Conservation (phyloP, 2,797 vertebrate genomes). For the Semaprochilodus insignis region DNA sequence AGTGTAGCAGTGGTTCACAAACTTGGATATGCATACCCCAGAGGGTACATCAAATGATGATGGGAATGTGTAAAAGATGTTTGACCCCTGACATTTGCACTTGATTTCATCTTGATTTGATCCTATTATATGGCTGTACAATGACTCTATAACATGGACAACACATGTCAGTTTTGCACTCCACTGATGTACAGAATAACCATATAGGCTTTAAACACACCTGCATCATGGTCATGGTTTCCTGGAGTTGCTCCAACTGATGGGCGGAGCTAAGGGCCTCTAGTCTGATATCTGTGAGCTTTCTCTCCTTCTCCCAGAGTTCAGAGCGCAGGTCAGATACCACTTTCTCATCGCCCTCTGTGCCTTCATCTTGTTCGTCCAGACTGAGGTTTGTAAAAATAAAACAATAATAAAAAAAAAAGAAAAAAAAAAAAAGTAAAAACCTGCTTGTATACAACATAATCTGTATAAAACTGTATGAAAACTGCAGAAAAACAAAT, state of each 20-base stretch:
- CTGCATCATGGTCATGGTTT: slow-evolving; percentile 98
- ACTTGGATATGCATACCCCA: too few relatives aligned
- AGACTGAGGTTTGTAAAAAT: slow-evolving; percentile 71
- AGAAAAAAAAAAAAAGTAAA: not conserved
- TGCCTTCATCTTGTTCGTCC: slow-evolving; percentile 74
- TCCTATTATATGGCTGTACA: too few relatives aligned
- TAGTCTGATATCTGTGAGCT: slow-evolving; percentile 95
- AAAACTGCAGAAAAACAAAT: not conserved
- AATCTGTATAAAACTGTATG: not conserved
- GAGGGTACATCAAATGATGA: too few relatives aligned
- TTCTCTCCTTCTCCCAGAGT: slow-evolving; percentile 98
- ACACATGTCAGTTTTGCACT: too few relatives aligned
- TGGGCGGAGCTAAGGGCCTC: slow-evolving; percentile 96
- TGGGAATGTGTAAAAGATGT: too few relatives aligned
- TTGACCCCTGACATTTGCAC: too few relatives aligned
- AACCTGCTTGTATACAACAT: too few relatives aligned
- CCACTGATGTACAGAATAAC: too few relatives aligned
- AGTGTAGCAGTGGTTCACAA: too few relatives aligned
- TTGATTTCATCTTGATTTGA: too few relatives aligned
- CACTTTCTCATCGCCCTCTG: slow-evolving; percentile 86
- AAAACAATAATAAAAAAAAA: not conserved
- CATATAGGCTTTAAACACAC: slow-evolving; percentile 66
- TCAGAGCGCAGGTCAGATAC: slow-evolving; percentile 92
- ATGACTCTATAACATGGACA: too few relatives aligned
- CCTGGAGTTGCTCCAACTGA: slow-evolving; percentile 95